Conservation (phyloP, 2,797 vertebrate species). For the Chloroceryle inda region DNA sequence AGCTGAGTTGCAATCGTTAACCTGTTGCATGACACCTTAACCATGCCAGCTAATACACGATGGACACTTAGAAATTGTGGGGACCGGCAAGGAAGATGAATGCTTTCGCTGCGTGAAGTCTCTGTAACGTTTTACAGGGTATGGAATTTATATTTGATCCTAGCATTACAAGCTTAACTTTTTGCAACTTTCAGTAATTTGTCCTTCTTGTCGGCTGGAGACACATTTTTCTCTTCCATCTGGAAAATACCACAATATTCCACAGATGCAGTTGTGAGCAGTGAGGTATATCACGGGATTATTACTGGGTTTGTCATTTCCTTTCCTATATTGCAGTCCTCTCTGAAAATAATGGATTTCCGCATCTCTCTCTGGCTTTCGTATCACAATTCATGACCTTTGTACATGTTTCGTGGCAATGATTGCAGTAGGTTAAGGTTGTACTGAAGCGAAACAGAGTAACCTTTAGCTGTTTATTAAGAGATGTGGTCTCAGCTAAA, state of each 20-base stretch:
- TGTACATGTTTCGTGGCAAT: background rate
- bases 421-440: constrained; percentile 10
- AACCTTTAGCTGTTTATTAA: constrained; percentile 49
- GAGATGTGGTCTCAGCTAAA: constrained; percentile 2
- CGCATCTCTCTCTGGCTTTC: background rate
- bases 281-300: background rate
- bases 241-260: background rate
- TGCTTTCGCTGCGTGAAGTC: background rate
- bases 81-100: background rate
- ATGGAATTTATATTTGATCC: background rate
- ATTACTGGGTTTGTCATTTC: constrained; percentile 39
- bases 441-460: background rate
- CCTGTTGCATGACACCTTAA: background rate
- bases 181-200: background rate
- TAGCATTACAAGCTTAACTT: background rate
- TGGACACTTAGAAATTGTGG: background rate
- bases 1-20: background rate
- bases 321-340: constrained; percentile 4
- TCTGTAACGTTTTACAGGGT: background rate
- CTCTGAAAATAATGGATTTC: constrained; percentile 42
- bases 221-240: background rate
- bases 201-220: background rate
- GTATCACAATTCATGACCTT: constrained; percentile 1
- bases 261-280: background rate
- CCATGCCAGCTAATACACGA: background rate